These are phyloP conservation scores for Triops longicaudatus DNA, from an alignment of 1,140 invertebrate species.

Conservation along the genomic window DNA sequence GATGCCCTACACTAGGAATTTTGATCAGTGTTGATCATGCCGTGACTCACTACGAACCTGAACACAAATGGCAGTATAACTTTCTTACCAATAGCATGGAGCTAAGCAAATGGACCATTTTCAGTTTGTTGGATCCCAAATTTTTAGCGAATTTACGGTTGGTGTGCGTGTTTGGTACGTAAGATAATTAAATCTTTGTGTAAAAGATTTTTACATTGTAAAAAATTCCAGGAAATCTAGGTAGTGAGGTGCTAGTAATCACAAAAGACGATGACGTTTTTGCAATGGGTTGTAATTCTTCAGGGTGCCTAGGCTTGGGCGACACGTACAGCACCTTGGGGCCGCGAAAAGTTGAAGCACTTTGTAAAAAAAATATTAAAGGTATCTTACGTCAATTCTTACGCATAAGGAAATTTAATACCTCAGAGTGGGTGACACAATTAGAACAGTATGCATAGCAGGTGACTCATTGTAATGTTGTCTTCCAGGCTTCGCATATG, in stretches of 20 bases:
- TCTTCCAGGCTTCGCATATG: slow-evolving; percentile 49
- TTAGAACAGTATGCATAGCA: neutral
- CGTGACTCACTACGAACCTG: neutral
- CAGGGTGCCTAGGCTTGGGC: slow-evolving; percentile 53
- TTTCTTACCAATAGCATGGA: slow-evolving; percentile 36
- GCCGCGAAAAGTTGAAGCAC: slow-evolving; percentile 48
- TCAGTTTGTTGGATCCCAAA: slow-evolving; percentile 48
- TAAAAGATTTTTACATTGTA: neutral
- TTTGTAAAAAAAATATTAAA: slow-evolving; percentile 51
- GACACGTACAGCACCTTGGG: slow-evolving; percentile 47
- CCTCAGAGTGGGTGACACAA: neutral
- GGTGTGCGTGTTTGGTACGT: slow-evolving; percentile 52
- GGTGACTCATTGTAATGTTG: slow-evolving; percentile 21
- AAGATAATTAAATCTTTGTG: neutral
- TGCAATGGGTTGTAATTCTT: slow-evolving; percentile 51
- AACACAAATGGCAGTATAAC: neutral
- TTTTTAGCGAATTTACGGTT: slow-evolving; percentile 47
- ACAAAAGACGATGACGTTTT: slow-evolving; percentile 54
- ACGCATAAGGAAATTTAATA: neutral
- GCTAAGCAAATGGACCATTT: slow-evolving; percentile 54
- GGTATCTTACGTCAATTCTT: slow-evolving; percentile 31
- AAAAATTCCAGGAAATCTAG: slow-evolving; percentile 42
- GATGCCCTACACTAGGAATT: neutral
- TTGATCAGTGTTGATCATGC: neutral
- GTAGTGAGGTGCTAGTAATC: slow-evolving; percentile 56